These are phyloP conservation scores for Listronotus bonariensis DNA, from an alignment of 1,140 invertebrate species.

Conservation along the genomic window DNA sequence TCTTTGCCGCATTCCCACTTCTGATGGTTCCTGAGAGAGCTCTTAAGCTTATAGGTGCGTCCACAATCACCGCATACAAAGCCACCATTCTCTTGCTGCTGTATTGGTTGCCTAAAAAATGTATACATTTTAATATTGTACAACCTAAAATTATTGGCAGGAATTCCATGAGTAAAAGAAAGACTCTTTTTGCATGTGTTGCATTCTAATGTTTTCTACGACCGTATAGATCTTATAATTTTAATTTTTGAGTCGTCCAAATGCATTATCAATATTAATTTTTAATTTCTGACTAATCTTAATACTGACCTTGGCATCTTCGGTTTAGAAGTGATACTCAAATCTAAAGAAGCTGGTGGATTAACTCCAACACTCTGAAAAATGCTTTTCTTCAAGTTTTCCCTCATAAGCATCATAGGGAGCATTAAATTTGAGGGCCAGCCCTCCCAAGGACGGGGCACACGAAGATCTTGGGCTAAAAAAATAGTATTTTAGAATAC, in stretches of 20 bases:
- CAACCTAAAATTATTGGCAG: no score
- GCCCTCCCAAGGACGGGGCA: constrained; percentile 48
- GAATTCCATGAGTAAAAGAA: no score
- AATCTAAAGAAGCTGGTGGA: constrained; percentile 29
- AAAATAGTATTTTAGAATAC: constrained; percentile 21
- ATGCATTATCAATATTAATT: no score
- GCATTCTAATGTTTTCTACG: no score
- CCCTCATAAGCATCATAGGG: constrained; percentile 56
- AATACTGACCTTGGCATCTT: not conserved
- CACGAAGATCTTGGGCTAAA: constrained; percentile 54
- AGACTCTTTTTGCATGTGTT: no score
- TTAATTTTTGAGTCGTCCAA: no score
- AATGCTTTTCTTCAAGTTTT: constrained; percentile 55
- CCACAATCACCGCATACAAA: constrained; percentile 80
- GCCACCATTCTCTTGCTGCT: constrained; percentile 48
- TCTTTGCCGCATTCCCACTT: constrained; percentile 81
- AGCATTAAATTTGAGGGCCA: constrained; percentile 53
- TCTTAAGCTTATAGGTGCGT: constrained; percentile 81
- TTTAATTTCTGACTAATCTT: no score
- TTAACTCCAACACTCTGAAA: constrained; percentile 43
- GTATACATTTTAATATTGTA: no score
- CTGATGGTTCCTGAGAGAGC: constrained; percentile 81
- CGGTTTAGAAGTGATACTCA: constrained; percentile 34
- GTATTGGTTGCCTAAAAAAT: constrained; percentile 11
- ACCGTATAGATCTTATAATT: no score